Evolutionary conservation across 2,888 invertebrate genomes (phyloP).

Genomic region (Euspilapteryx auroguttella): DNA sequence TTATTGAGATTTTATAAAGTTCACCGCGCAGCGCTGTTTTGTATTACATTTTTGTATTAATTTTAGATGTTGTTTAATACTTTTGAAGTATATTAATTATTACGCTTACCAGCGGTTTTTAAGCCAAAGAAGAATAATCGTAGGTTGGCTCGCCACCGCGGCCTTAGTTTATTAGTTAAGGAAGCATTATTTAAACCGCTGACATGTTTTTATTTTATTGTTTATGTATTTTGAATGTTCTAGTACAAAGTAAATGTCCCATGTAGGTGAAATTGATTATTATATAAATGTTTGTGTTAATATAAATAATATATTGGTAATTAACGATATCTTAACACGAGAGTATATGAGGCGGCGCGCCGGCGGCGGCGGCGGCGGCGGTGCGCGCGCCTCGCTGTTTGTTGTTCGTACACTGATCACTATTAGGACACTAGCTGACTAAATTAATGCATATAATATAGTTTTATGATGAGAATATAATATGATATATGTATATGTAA

Average conservation of each 20-base stretch:
- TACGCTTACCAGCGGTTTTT: constrained; percentile 45
- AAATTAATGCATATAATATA: constrained; percentile 54
- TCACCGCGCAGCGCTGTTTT: too few species aligned
- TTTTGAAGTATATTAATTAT: constrained; percentile 18
- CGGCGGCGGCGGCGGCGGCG: not conserved
- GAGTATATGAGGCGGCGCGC: too few species aligned
- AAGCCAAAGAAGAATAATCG: constrained; percentile 54
- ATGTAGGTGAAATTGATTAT: too few species aligned
- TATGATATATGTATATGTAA: constrained; percentile 59
- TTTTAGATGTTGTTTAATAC: constrained; percentile 2
- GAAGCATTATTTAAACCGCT: too few species aligned
- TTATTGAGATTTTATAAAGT: constrained; percentile 5
- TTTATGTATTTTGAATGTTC: too few species aligned
- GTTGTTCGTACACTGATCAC: constrained; percentile 53
- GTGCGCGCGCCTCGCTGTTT: constrained; percentile 13
- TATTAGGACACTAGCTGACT: constrained; percentile 50
- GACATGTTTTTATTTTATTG: too few species aligned
- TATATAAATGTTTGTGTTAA: too few species aligned
- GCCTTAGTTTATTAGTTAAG: too few species aligned
- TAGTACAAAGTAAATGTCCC: too few species aligned
- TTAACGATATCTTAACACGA: too few species aligned
- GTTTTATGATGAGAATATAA: constrained; percentile 56
- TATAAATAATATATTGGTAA: too few species aligned
- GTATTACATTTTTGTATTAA: constrained; percentile 15
- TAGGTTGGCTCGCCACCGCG: too few species aligned